Conservation (phyloP, 2,888 invertebrate species). For the Drosophila multiciliata region DNA sequence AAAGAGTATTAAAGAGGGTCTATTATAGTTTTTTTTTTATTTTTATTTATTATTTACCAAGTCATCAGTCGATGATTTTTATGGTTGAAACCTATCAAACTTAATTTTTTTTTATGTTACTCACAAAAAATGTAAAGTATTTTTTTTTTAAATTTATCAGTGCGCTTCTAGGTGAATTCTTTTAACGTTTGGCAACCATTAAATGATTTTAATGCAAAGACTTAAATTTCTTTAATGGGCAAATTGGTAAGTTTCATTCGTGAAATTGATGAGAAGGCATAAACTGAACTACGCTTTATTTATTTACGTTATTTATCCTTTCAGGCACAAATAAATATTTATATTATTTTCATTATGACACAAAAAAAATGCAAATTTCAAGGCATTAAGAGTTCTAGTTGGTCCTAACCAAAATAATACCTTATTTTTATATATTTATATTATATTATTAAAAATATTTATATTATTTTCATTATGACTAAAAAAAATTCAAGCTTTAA, state of each 20-base stretch:
- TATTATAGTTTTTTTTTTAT: not conserved
- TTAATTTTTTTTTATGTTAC: not conserved
- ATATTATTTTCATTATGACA: not conserved
- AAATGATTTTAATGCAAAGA: not conserved
- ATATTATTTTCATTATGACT: no score
- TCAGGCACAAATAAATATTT: not conserved
- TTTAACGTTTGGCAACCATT: not conserved
- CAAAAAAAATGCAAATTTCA: not conserved
- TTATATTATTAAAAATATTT: no score
- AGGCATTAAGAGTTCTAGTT: not conserved
- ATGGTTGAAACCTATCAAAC: not conserved
- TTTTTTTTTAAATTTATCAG: not conserved
- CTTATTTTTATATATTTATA: no score
- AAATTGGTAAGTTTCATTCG: not conserved
- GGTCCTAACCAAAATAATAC: not conserved
- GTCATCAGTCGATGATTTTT: slow-evolving; percentile 10
- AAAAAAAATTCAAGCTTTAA: no score
- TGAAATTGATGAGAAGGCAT: not conserved
- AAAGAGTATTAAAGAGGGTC: not conserved
- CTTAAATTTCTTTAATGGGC: not conserved
- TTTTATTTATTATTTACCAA: slow-evolving; percentile 9
- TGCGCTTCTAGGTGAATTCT: not conserved
- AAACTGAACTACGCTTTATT: not conserved
- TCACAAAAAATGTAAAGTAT: not conserved
- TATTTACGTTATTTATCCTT: not conserved